Evolutionary conservation across 2,888 invertebrate genomes (phyloP).

Genomic region (Iselma pallidipennis): DNA sequence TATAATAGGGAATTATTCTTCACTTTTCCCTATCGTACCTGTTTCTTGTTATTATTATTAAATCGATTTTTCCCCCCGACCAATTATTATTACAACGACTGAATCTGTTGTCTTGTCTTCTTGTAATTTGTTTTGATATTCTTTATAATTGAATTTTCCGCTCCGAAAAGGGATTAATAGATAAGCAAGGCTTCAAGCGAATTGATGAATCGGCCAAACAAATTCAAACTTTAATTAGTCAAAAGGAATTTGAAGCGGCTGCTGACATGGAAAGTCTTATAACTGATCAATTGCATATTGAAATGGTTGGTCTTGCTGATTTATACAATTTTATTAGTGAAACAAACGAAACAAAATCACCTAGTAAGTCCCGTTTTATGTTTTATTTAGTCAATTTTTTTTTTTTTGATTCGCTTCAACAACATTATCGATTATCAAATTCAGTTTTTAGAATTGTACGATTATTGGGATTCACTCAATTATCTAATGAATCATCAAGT

Average conservation of each 20-base stretch:
- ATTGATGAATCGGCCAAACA: slow-evolving; percentile 43
- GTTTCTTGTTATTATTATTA: slow-evolving; percentile 4
- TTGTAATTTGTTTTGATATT: slow-evolving; percentile 12
- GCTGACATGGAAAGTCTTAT: slow-evolving; percentile 61
- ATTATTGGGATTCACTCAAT: slow-evolving; percentile 39
- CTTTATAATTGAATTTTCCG: slow-evolving; percentile 31
- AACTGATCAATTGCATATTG: slow-evolving; percentile 6
- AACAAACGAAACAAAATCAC: slow-evolving; percentile 10
- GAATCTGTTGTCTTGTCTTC: not conserved
- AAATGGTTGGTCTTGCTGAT: slow-evolving; percentile 8
- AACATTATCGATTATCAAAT: not conserved
- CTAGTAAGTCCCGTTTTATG: slow-evolving; percentile 3
- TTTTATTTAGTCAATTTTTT: not conserved
- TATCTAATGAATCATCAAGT: slow-evolving; percentile 75
- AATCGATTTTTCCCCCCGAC: slow-evolving; percentile 1
- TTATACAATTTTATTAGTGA: slow-evolving; percentile 13
- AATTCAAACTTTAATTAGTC: slow-evolving; percentile 38
- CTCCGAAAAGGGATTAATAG: slow-evolving; percentile 40
- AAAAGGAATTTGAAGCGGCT: slow-evolving; percentile 63
- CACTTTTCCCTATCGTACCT: not conserved
- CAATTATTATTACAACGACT: not conserved
- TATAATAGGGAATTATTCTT: not conserved
- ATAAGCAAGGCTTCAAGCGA: slow-evolving; percentile 41
- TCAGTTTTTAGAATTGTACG: slow-evolving; percentile 10
- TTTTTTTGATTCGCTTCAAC: no score